Evolutionary conservation across 2,113 vertebrate genomes (phyloP), one percentile per base, ranked within the genome.

Genomic region (Gallinago media): DNA sequence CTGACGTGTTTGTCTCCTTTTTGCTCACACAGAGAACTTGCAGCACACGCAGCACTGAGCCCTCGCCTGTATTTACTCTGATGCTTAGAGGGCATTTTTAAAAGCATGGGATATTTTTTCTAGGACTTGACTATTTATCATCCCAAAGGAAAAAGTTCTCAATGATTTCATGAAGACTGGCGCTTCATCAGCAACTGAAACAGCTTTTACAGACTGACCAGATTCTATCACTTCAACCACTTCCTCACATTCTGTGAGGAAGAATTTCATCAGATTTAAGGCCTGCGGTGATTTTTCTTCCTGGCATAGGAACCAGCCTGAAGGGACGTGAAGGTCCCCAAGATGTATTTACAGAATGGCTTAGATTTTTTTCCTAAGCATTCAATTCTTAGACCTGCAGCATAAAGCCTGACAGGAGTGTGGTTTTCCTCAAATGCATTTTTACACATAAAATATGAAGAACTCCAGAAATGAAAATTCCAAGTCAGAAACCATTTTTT

Each of bases 191-290:
- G 54, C 2, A 11, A 72, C 47, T 74, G 67, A 44, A 81, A 44
- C 52, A 65, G 84, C 42, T 84, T 90, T 88, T 63, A 47, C 32
- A 91, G 77, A 36, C 59, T n/a, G 59, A 77, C 47, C 71, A 83
- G 59, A 79, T 73, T 71, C 94, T 32, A 26, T 55, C 68, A n/a
- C 79, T 92, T 77, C 88, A 73, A 86, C 62, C 61, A 31, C 75
- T 79, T 93, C 76, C 75, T 93, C 63, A 88, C 38, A 66, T 21
- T 46, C 46, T 46, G 46, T 46, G 46, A 46, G 46, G 56, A 85
- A 88, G 34, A 92, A 92, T 92, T 94, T 80, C 0, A 90, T 93
- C 78, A 93, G 59, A 47, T 80, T 71, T 63, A 74, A 88, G 71
- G 79, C 34, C 82, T 55, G 46, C 8, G 77, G 59, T 0, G 0